Conservation (phyloP, 2,888 invertebrate genomes). For the Lacanobia oleracea region DNA sequence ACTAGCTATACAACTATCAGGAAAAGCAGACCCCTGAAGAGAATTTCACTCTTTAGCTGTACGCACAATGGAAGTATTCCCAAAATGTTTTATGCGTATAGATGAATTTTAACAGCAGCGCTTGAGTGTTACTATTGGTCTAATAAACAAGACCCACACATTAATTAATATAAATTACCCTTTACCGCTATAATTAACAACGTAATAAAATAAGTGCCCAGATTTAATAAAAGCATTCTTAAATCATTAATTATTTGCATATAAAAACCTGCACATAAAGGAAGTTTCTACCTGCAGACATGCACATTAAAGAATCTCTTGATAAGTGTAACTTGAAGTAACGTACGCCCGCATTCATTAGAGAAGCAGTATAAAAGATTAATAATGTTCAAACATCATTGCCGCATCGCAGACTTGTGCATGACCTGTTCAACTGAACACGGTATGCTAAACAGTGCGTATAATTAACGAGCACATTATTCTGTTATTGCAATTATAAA, state of each 20-base stretch:
- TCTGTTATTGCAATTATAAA: constrained; percentile 32
- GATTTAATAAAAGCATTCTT: not conserved
- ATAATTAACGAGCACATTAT: constrained; percentile 37
- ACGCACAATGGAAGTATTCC: no score
- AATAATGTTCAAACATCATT: constrained; percentile 41
- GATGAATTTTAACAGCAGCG: not conserved
- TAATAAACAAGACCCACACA: not conserved
- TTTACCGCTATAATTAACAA: constrained; percentile 14
- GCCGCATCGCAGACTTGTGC: constrained; percentile 8
- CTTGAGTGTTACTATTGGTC: not conserved
- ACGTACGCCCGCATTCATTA: constrained; percentile 46
- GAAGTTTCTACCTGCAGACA: constrained; percentile 20
- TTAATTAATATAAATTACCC: not conserved
- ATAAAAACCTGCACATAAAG: constrained; percentile 23
- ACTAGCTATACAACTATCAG: not conserved
- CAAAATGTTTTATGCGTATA: no score
- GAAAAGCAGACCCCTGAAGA: not conserved
- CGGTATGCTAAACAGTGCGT: constrained; percentile 15
- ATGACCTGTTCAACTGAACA: constrained; percentile 19
- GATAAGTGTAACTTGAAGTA: constrained; percentile 26
- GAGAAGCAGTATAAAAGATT: constrained; percentile 43
- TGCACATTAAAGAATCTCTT: constrained; percentile 30
- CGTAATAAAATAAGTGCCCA: constrained; percentile 18
- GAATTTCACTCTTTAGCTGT: not conserved
- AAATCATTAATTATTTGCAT: not conserved